These are phyloP conservation scores for Neodiprion lecontei DNA, from an alignment of 1,140 invertebrate genomes.

Conservation along the genomic window DNA sequence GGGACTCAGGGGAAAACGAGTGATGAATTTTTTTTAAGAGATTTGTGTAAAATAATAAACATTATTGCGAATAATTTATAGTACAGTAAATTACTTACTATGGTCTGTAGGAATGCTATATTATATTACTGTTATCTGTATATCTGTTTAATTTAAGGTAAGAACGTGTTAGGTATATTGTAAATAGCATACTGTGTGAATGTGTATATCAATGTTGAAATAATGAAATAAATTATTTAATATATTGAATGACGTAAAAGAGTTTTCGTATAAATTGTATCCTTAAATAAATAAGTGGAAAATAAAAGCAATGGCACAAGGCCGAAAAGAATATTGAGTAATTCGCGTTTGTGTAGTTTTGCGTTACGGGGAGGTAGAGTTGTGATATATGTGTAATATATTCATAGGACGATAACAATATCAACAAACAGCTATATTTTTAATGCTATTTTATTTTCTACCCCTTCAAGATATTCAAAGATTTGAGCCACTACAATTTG, in stretches of 20 bases:
- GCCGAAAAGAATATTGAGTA: too few species aligned
- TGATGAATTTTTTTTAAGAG: background rate
- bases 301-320: too few species aligned
- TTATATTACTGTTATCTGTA: background rate
- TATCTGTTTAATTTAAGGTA: slow-evolving; percentile 1
- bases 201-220: too few species aligned
- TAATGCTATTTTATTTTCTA: slow-evolving; percentile 55
- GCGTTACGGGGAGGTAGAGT: too few species aligned
- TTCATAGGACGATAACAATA: too few species aligned
- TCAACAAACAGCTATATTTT: slow-evolving; percentile 32
- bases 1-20: background rate
- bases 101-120: background rate
- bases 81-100: background rate
- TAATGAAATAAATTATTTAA: too few species aligned
- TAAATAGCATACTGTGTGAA: background rate
- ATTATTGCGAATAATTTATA: background rate
- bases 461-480: slow-evolving; percentile 52
- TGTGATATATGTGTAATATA: too few species aligned
- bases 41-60: background rate
- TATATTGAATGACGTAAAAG: too few species aligned
- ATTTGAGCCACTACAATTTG: slow-evolving; percentile 56
- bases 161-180: background rate
- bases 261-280: background rate
- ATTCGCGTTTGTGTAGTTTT: too few species aligned
- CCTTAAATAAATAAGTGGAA: background rate